Evolutionary conservation across 2,888 invertebrate species (phyloP).

Genomic region (Melanchra persicariae): DNA sequence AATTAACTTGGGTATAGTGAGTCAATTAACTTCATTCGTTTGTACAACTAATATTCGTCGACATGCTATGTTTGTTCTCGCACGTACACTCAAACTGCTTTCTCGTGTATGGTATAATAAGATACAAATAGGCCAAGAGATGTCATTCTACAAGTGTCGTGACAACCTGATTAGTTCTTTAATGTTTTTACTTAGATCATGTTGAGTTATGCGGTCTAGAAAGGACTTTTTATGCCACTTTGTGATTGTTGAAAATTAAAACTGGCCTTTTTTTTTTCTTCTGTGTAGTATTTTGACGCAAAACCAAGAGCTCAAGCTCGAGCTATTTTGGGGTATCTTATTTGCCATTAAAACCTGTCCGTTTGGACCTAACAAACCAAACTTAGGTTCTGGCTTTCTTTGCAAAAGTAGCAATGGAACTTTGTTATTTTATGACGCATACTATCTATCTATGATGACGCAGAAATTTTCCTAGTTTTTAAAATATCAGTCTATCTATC

Average conservation of each 20-base stretch:
- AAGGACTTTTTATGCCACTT: not conserved
- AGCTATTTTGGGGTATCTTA: not conserved
- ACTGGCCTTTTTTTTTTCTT: too few relatives aligned
- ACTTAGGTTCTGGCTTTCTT: too few relatives aligned
- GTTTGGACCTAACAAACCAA: too few relatives aligned
- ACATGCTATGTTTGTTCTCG: constrained; percentile 16
- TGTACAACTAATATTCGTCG: constrained; percentile 17
- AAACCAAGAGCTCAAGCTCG: too few relatives aligned
- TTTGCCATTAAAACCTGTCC: too few relatives aligned
- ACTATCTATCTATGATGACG: too few relatives aligned
- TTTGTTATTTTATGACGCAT: not conserved
- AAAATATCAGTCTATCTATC: not conserved
- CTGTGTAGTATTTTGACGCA: too few relatives aligned
- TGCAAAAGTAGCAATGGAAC: not conserved
- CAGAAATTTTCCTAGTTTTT: not conserved
- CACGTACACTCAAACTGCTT: constrained; percentile 25
- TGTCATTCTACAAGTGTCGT: not conserved
- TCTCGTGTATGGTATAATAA: constrained; percentile 18
- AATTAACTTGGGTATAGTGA: constrained; percentile 1
- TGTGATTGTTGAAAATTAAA: not conserved
- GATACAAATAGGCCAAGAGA: not conserved
- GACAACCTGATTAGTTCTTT: constrained; percentile 13
- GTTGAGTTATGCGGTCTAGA: not conserved
- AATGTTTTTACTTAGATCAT: not conserved
- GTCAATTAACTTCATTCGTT: constrained; percentile 15